These are phyloP conservation scores for Drosophila sp. DNA, from an alignment of 1,140 invertebrate genomes.

Conservation along the genomic window DNA sequence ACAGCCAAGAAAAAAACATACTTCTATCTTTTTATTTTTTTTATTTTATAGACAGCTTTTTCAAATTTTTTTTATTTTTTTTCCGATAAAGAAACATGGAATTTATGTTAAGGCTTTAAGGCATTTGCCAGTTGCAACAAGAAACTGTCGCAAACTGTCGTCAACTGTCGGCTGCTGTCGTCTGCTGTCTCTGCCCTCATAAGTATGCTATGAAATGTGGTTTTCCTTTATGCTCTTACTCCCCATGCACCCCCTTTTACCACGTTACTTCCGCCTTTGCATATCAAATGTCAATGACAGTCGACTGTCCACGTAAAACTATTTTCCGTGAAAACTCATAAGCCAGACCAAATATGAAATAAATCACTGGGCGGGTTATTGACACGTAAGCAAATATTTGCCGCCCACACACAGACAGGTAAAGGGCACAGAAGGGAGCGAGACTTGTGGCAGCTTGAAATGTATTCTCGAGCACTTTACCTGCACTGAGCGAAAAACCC, in stretches of 20 bases:
- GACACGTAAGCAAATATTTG: slow-evolving; percentile 82
- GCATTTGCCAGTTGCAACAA: slow-evolving; percentile 31
- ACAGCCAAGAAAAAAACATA: slow-evolving; percentile 29
- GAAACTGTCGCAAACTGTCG: slow-evolving; percentile 6
- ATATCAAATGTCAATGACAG: slow-evolving; percentile 82
- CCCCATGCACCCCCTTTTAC: too few relatives aligned
- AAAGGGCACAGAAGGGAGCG: not conserved
- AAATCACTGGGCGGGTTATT: slow-evolving; percentile 81
- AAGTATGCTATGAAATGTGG: slow-evolving; percentile 76
- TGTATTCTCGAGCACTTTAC: slow-evolving; percentile 30
- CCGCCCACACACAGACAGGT: slow-evolving; percentile 39
- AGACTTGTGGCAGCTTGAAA: slow-evolving; percentile 49
- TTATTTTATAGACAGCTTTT: not conserved
- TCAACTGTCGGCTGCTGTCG: slow-evolving; percentile 29
- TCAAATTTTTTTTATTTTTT: too few relatives aligned
- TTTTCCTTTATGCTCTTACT: not conserved
- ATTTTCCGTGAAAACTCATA: slow-evolving; percentile 53
- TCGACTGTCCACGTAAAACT: slow-evolving; percentile 61
- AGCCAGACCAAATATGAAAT: slow-evolving; percentile 76
- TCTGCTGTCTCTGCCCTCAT: slow-evolving; percentile 58
- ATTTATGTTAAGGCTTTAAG: slow-evolving; percentile 75
- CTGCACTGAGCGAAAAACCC: too few relatives aligned
- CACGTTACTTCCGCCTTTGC: slow-evolving; percentile 17
- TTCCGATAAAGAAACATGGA: slow-evolving; percentile 16
- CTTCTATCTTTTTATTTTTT: not conserved